Evolutionary conservation across 2,888 invertebrate genomes (phyloP), one percentile per base, ranked within the genome.

Genomic region (Zele albiditarsus): DNA sequence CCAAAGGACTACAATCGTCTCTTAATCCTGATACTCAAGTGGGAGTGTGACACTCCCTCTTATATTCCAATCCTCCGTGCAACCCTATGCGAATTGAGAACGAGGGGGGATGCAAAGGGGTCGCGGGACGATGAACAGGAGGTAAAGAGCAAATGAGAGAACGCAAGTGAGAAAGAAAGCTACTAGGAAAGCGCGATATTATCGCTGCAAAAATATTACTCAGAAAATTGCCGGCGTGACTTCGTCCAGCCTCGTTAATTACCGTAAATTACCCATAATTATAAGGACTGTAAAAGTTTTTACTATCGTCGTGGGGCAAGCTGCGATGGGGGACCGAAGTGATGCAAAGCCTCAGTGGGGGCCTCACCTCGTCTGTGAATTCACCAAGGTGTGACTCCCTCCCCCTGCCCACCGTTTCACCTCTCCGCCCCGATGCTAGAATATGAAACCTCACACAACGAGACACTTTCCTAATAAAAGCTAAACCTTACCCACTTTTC

Each of bases 221-320:
- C 85, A 88, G 88, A 89, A 89, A 88, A 89, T 89, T 88, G 87
- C 88, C 85, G 84, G 84, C 88, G 85, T 86, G 88, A 88, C 88
- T 89, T 80, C 87, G 86, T 87, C 88, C 87, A 87, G 87, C 86
- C 88, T 87, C 89, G 88, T 89, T 89, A 89, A 89, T 89, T 89
- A 89, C 88, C 87, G 85, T 86, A 86, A 88, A 89, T 89, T 89
- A 89, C 88, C 88, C 88, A 87, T 89, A 89, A 89, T 89, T 89
- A 89, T 89, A 88, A 88, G 88, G 86, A 88, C 85, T 87, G 87
- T 86, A 89, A 89, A 89, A 89, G 88, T 89, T 89, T 89, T 89
- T 89, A 88, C 88, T 89, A 89, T 88, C 88, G 88, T 88, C 88
- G 83, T 86, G 88, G 88, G 88, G 86, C 85, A 82, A 85, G 79